Conservation (phyloP, 92 coral and sea anemone species). For the Epizoanthus illoricatus region DNA sequence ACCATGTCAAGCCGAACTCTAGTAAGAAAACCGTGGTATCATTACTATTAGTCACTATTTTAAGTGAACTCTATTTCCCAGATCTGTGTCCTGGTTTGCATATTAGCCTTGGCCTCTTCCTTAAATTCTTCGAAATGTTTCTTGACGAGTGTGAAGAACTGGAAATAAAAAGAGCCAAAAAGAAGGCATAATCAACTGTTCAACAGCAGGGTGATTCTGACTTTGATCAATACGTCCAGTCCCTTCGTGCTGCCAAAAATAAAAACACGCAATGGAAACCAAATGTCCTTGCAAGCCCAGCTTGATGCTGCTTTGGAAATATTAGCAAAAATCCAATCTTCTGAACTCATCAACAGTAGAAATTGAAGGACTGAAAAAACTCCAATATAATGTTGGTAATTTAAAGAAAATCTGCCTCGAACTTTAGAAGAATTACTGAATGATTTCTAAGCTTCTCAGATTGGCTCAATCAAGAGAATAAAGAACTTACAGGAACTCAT, state of each 20-base stretch:
- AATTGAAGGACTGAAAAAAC: not conserved
- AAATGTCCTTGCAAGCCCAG: not conserved
- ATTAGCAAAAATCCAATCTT: not conserved
- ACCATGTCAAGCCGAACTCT: slow-evolving; percentile 7
- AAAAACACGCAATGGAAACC: no score
- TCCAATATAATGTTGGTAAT: not conserved
- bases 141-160: no score
- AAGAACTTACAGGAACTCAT: not conserved
- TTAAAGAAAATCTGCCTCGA: not conserved
- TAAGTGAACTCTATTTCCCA: no score
- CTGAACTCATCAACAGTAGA: not conserved
- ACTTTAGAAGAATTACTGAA: not conserved
- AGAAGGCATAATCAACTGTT: no score
- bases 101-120: no score
- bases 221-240: no score
- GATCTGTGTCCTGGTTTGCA: no score
- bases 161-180: no score
- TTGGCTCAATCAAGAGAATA: not conserved
- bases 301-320: not conserved
- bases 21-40: slow-evolving; percentile 25
- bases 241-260: no score
- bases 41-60: no score
- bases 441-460: not conserved
- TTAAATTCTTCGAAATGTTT: no score
- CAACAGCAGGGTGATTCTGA: no score